Conservation (phyloP, 1,140 invertebrate species). For the Condylostylus longicornis region DNA sequence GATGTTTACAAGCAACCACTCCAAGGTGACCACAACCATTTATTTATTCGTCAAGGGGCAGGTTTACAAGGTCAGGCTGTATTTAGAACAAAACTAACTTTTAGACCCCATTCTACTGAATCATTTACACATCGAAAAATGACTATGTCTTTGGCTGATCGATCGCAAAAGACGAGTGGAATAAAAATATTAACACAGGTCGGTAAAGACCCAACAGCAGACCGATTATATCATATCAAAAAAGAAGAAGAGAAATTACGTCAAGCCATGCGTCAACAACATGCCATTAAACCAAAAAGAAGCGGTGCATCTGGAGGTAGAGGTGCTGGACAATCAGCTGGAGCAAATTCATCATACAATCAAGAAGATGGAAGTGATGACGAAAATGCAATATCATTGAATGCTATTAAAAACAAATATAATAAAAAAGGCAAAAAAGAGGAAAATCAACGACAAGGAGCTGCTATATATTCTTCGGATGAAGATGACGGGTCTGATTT, state of each 20-base stretch:
- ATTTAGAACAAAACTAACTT: slow-evolving; percentile 90
- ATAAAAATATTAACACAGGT: slow-evolving; percentile 94
- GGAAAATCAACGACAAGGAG: slow-evolving; percentile 4
- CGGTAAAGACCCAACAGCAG: slow-evolving; percentile 83
- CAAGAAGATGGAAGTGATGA: slow-evolving; percentile 77
- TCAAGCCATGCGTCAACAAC: slow-evolving; percentile 59
- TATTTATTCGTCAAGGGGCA: slow-evolving; percentile 93
- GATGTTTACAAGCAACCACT: slow-evolving; percentile 88
- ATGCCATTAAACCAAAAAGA: slow-evolving; percentile 40
- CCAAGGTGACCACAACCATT: slow-evolving; percentile 82
- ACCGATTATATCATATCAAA: slow-evolving; percentile 75
- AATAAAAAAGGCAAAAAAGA: slow-evolving; percentile 44
- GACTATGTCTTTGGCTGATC: slow-evolving; percentile 91
- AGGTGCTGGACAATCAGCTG: slow-evolving; percentile 32
- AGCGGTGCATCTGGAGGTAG: slow-evolving; percentile 45
- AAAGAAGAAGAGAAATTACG: slow-evolving; percentile 89
- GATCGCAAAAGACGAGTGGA: slow-evolving; percentile 89
- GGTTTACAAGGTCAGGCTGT: slow-evolving; percentile 95
- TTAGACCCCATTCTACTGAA: slow-evolving; percentile 94
- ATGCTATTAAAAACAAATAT: slow-evolving; percentile 90
- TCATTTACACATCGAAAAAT: slow-evolving; percentile 98
- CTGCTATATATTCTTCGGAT: slow-evolving; percentile 79
- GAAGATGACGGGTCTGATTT: slow-evolving; percentile 80
- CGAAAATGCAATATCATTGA: slow-evolving; percentile 77
- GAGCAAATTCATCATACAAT: slow-evolving; percentile 29